phyloP scores from a whole-genome alignment of 2,888 invertebrate species.

The Coronaproctus castanopsis region DNA sequence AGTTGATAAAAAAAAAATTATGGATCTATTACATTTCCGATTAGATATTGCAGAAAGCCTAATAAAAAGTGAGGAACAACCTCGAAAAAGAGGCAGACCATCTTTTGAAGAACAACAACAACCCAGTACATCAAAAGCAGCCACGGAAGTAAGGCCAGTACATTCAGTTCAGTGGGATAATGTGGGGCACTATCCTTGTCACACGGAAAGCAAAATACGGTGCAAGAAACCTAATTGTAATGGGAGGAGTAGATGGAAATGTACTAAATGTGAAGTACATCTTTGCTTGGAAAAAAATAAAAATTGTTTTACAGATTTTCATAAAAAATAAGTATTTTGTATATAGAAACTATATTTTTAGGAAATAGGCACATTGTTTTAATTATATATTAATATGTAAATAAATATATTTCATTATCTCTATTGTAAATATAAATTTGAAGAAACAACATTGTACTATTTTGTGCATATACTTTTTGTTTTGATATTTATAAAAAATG shows the following conservation, averaged over 20 bases:
- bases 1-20: neutral
- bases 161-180: neutral
- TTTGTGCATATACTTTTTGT: too few relatives aligned
- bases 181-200: neutral
- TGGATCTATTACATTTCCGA: conserved; percentile 8
- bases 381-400: too few relatives aligned
- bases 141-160: neutral
- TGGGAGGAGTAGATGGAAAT: neutral
- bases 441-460: too few relatives aligned
- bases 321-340: neutral
- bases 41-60: neutral
- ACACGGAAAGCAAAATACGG: neutral
- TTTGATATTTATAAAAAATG: too few relatives aligned
- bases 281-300: neutral
- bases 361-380: too few relatives aligned
- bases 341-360: too few relatives aligned
- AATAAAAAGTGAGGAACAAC: neutral
- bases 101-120: neutral
- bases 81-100: neutral
- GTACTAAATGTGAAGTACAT: neutral
- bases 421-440: too few relatives aligned
- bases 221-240: neutral
- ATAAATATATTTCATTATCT: too few relatives aligned
- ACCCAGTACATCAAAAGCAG: neutral
- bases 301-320: neutral